Conservation (phyloP, 2,888 invertebrate species). For the Amphipoea lucens region DNA sequence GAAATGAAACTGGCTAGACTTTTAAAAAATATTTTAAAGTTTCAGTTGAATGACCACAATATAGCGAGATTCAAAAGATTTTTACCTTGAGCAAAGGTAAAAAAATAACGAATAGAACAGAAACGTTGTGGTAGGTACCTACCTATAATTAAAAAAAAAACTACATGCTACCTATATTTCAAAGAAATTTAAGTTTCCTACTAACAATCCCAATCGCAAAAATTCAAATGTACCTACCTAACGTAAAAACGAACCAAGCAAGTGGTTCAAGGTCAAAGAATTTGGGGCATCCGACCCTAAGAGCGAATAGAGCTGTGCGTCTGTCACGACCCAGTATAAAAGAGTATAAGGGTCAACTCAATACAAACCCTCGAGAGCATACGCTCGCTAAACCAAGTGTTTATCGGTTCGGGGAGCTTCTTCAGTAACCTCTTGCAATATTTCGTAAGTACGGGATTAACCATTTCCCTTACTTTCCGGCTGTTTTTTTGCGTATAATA, state of each 20-base stretch:
- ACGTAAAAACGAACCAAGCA: constrained; percentile 5
- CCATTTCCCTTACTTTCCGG: constrained; percentile 2
- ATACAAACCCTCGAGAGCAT: constrained; percentile 54
- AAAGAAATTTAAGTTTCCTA: not conserved
- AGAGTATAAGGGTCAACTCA: constrained; percentile 53
- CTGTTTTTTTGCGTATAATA: constrained; percentile 6
- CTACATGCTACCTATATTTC: not conserved
- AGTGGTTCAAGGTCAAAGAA: constrained; percentile 27
- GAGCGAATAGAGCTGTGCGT: constrained; percentile 40
- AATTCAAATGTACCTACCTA: not conserved
- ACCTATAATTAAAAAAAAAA: not conserved
- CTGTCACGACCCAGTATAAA: constrained; percentile 48
- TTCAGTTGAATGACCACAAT: not conserved
- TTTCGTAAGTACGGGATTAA: constrained; percentile 27
- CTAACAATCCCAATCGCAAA: not conserved
- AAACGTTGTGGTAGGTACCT: not conserved
- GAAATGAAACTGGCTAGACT: not conserved
- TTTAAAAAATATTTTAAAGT: not conserved
- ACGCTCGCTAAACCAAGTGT: constrained; percentile 52
- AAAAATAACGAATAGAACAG: not conserved
- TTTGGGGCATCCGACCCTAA: constrained; percentile 30
- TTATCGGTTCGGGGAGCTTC: constrained; percentile 40
- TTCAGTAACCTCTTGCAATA: constrained; percentile 24
- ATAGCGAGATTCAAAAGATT: not conserved
- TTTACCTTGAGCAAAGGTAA: not conserved